Conservation (phyloP, 2,888 invertebrate genomes). For the Drosophila histrio region DNA sequence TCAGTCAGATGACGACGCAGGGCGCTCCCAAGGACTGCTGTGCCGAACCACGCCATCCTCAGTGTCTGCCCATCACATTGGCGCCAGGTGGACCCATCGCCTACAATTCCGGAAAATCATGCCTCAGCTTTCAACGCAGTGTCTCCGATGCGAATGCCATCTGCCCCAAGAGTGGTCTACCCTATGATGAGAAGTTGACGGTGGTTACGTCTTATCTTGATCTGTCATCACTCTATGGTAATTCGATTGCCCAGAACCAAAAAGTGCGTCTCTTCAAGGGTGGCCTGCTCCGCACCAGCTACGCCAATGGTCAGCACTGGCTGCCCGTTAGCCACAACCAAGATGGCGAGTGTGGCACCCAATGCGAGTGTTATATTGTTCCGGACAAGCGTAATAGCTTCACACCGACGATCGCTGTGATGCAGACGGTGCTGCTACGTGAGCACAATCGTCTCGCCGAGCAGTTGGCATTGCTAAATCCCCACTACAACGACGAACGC, state of each 20-base stretch:
- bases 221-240: conserved; percentile 91
- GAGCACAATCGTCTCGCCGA: conserved; percentile 85
- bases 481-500: conserved; percentile 84
- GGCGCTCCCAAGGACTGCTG: conserved; percentile 76
- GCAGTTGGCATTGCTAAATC: conserved; percentile 83
- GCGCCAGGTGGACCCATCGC: conserved; percentile 86
- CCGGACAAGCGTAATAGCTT: conserved; percentile 85
- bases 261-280: conserved; percentile 87
- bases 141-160: conserved; percentile 87
- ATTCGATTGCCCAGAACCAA: conserved; percentile 86
- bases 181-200: conserved; percentile 87
- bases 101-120: conserved; percentile 85
- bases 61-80: conserved; percentile 85
- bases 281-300: conserved; percentile 87
- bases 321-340: conserved; percentile 88
- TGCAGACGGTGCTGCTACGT: conserved; percentile 84
- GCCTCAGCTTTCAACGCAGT: conserved; percentile 88
- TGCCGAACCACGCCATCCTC: conserved; percentile 46
- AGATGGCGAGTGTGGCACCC: conserved; percentile 85
- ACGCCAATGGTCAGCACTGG: conserved; percentile 87
- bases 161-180: conserved; percentile 85
- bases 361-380: conserved; percentile 88
- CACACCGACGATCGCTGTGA: conserved; percentile 81
- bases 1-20: conserved; percentile 55
- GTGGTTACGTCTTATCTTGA: conserved; percentile 86